Evolutionary conservation across 2,797 vertebrate genomes (phyloP), one percentile per base, ranked within the genome.

Genomic region (Psittacula echo): DNA sequence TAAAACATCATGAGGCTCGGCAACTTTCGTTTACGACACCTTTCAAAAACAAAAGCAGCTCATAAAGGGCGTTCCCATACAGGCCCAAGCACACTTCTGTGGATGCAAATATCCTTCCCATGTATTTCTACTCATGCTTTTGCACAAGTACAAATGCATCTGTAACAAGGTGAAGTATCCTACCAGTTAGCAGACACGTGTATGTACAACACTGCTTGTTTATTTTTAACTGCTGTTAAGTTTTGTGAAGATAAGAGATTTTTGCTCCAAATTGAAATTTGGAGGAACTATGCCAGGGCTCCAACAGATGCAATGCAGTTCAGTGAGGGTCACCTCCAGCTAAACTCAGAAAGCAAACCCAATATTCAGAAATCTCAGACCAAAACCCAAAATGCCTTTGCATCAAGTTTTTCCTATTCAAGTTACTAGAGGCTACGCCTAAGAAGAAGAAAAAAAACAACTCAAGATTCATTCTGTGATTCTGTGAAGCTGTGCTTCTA

Each of bases 251-350:
- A 47, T 26, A 12, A 12, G 34, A 58, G n/a, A 20, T 39, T 67
- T 65, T 21, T 41, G 11, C 39, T 87, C 42, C 45, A 48, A 7
- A 64, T 75, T 91, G 62, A 17, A 64, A 65, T 92, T 82, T 73
- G 60, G 32, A 79, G 34, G 37, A 92, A 32, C 30, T 4, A 47
- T n/a, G 5, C 32, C 22, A 77, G 34, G 9, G 45, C 56, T 65
- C 24, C 41, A 74, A 30, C n/a, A 34, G 47, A 34, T 3, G 22
- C 22, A 48, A 9, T 0, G 2, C 6, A 11, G 65, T 32, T 47
- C 91, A 66, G 60, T 2, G 32, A 89, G 54, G 30, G 60, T 80
- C 74, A 71, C 65, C 90, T 87, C 82, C 95, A 87, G 74, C 87
- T 60, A 87, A 56, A n/a, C 60, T 53, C 22, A 15, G 34, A 85